Evolutionary conservation across 2,888 invertebrate species (phyloP).

Genomic region (Salpingus planirostris): DNA sequence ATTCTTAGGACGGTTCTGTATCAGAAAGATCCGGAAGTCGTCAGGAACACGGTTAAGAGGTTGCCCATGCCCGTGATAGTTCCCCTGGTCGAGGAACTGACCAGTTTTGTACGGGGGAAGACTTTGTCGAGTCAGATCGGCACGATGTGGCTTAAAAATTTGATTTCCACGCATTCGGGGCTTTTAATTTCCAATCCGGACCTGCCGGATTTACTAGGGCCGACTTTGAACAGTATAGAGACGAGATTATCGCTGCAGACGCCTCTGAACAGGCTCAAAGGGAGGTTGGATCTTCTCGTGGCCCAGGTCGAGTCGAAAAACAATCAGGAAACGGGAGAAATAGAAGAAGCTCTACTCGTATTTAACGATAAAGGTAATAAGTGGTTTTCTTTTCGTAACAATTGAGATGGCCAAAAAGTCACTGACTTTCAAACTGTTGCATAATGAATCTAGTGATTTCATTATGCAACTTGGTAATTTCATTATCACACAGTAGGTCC

Average conservation of each 20-base stretch:
- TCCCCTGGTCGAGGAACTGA: conserved; percentile 64
- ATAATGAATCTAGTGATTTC: too few species aligned
- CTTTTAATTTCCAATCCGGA: conserved; percentile 55
- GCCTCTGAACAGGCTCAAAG: conserved; percentile 49
- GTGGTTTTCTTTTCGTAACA: too few species aligned
- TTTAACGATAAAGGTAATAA: conserved; percentile 49
- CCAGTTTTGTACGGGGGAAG: conserved; percentile 57
- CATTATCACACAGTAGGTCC: too few species aligned
- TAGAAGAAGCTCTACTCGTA: conserved; percentile 44
- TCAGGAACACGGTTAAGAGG: conserved; percentile 63
- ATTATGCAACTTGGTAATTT: too few species aligned
- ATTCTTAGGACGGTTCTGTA: conserved; percentile 66
- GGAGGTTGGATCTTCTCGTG: conserved; percentile 52
- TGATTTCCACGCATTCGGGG: conserved; percentile 51
- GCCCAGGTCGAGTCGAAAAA: conserved; percentile 49
- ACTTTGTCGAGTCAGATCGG: conserved; percentile 53
- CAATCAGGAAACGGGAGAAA: too few species aligned
- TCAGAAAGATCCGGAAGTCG: conserved; percentile 55
- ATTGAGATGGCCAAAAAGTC: too few species aligned
- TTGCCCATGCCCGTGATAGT: conserved; percentile 70
- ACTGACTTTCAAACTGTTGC: too few species aligned
- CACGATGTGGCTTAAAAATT: conserved; percentile 50
- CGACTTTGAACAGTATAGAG: conserved; percentile 50
- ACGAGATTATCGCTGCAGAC: conserved; percentile 45
- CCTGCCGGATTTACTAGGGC: conserved; percentile 47